These are phyloP conservation scores for Drosophila dives DNA, from an alignment of 2,888 invertebrate species.

Conservation along the genomic window DNA sequence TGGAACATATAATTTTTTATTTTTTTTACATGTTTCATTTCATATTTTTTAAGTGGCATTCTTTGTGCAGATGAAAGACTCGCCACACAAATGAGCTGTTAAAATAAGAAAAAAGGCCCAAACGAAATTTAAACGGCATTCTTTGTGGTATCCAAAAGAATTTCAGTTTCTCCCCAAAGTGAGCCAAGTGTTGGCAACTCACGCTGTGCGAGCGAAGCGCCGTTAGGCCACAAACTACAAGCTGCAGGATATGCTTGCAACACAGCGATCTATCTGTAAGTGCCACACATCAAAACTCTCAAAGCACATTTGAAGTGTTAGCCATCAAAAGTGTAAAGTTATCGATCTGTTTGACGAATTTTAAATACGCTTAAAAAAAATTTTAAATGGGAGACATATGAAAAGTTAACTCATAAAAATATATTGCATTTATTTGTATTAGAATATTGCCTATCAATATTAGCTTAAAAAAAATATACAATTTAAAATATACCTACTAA, in stretches of 20 bases:
- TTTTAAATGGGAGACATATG: fast-evolving
- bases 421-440: background rate
- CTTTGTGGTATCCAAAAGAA: conserved; percentile 19
- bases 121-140: conserved; percentile 47
- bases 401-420: background rate
- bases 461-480: too few species aligned
- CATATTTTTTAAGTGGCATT: conserved; percentile 52
- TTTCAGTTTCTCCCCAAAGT: background rate
- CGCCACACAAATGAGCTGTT: conserved; percentile 70
- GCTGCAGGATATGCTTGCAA: conserved; percentile 34
- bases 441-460: background rate
- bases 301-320: background rate
- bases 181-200: conserved; percentile 19
- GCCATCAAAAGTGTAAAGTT: background rate
- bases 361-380: conserved; percentile 15
- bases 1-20: conserved; percentile 36
- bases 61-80: conserved; percentile 36
- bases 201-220: conserved; percentile 43
- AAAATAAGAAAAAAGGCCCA: conserved; percentile 64
- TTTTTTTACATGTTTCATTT: background rate
- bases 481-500: background rate
- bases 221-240: conserved; percentile 7
- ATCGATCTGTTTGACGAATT: background rate
- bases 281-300: conserved; percentile 18
- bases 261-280: conserved; percentile 19